Conservation (phyloP, 2,888 invertebrate genomes). For the Beris chalybata region DNA sequence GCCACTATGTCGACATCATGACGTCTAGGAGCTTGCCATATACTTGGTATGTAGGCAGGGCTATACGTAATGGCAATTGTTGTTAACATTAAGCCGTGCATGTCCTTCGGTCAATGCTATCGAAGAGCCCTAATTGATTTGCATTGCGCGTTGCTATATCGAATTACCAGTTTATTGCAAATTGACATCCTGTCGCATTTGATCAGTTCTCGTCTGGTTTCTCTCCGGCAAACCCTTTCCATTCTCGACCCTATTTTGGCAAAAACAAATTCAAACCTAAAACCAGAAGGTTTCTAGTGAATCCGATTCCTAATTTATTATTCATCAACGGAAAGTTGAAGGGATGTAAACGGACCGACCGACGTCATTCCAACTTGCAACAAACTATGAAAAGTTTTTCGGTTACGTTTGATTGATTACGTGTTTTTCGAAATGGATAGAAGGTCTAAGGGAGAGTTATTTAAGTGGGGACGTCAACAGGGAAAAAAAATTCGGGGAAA, state of each 20-base stretch:
- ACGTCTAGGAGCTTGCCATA: background rate
- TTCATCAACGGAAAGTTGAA: conserved; percentile 11
- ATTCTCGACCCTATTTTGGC: too few relatives aligned
- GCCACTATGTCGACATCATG: background rate
- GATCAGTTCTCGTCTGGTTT: background rate
- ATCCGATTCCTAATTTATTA: conserved; percentile 3
- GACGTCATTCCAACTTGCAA: conserved; percentile 2
- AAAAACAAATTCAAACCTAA: too few relatives aligned
- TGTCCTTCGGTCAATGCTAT: background rate
- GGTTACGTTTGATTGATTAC: conserved; percentile 19
- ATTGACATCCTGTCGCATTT: conserved; percentile 26
- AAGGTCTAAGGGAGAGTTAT: background rate
- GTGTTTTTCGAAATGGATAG: conserved; percentile 8
- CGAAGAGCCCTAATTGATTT: conserved; percentile 25
- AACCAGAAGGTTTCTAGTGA: too few relatives aligned
- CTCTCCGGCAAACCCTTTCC: too few relatives aligned
- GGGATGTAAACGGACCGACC: background rate
- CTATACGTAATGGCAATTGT: background rate
- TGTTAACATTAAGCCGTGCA: background rate
- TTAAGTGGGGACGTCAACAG: too few relatives aligned
- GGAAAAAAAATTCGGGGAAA: too few relatives aligned
- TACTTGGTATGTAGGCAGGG: background rate
- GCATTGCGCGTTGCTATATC: conserved; percentile 20
- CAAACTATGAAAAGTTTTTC: conserved; percentile 11
- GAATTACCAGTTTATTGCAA: conserved; percentile 24